Evolutionary conservation across 2,113 vertebrate genomes (phyloP), one percentile per base, ranked within the genome.

Genomic region (Ptyas mucosa): DNA sequence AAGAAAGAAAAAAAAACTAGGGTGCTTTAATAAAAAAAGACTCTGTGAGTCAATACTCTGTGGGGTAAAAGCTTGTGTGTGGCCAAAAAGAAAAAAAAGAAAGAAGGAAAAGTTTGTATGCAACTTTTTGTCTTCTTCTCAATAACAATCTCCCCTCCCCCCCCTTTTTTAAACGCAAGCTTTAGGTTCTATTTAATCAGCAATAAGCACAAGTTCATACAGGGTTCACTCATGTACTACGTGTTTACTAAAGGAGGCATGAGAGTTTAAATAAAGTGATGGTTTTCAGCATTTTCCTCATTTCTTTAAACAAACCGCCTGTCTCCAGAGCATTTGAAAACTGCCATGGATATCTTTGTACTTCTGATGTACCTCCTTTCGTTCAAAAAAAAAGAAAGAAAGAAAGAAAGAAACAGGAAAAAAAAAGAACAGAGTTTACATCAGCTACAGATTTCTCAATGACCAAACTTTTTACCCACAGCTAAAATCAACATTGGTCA

Each of bases 271-370:
- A 98, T 98, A 97, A 97, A 97, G 97, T 96, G 94, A 96, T 15
- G 90, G 96, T 97, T 98, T 98, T 97, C 98, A 98, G 98, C 98
- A 98, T 98, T 98, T 98, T 97, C 97, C 97, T 97, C 97, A 97
- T 97, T 98, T 96, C 97, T 98, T 98, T 97, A 97, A 98, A 98
- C 97, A 98, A 97, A 98, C 98, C 97, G 97, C 97, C 26, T 95
- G 94, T 91, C 92, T 97, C 98, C 96, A 97, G 98, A 94, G 96
- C 95, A 95, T 97, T 97, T 97, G 96, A 97, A 97, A 98, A 94
- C 91, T 91, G 94, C 95, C 69, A 93, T 92, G 93, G 88, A 91
- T 95, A 95, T 93, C 86, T 92, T 57, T 94, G 93, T 69, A 69
- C 10, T 94, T 96, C 93, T 91, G 88, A 94, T 90, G 93, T 86